Evolutionary conservation across 2,797 vertebrate species (phyloP), one percentile per base, ranked within the genome.

Genomic region (Coluber constrictor): DNA sequence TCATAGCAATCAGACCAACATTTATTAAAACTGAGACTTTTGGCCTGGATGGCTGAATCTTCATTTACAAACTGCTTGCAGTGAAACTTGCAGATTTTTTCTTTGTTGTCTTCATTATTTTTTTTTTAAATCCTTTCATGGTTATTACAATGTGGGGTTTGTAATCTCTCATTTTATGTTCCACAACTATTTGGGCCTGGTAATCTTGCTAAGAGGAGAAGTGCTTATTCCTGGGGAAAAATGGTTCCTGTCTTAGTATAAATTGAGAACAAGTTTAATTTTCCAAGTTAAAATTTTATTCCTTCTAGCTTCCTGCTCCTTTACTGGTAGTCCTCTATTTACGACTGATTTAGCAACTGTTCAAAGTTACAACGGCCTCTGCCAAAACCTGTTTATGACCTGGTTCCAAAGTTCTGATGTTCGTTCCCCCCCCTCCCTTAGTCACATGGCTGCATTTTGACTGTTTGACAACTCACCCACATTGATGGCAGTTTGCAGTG

Each of bases 341-440:
- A 70, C 2, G 1, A 18, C 6, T 70, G n/a, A 7, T 70, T 70
- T 70, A 32, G 66, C 0, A 12, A 66, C 29, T 66, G 13, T 32
- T 70, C 15, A 0, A 70, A 32, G 66, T 70, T 32, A 32, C 11
- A 1, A 16, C 0, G 15, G 13, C n/a, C 15, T 70, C 66, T 16
- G 5, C 15, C 29, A 70, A 32, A 32, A n/a, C 66, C 15, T 70
- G 13, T 32, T 70, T 70, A 70, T 32, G n/a, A 32, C 13, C 66
- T 0, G 3, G 66, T 32, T 70, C n/a, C n/a, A 70, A 70, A 63
- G 6, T 70, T 70, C n/a, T 32, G n/a, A 32, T 32, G 15, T 70
- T 70, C 1, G 1, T 32, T 7, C 6, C n/a, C 15, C 0, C 29
- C 4, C n/a, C 2, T 12, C 55, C 11, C 12, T 32, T 16, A 6